These are phyloP conservation scores for Drosophila demipolita DNA, from an alignment of 2,888 invertebrate genomes.

Conservation along the genomic window DNA sequence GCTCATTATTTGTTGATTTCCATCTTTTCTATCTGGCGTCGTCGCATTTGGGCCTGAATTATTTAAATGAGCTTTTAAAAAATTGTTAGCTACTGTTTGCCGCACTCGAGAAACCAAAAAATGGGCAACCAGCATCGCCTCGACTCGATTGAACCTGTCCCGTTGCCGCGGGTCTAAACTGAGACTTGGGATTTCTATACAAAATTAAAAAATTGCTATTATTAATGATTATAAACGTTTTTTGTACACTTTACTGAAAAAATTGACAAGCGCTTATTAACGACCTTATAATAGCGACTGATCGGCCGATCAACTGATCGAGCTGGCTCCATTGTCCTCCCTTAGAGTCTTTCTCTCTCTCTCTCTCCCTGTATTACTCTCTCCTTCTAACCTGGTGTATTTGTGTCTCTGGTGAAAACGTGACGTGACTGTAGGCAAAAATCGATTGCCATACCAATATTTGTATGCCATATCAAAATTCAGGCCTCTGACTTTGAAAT, in stretches of 20 bases:
- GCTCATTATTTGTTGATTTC: constrained; percentile 47
- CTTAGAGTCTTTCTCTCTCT: constrained; percentile 2
- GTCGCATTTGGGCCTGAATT: constrained; percentile 40
- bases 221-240: constrained; percentile 81
- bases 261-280: constrained; percentile 83
- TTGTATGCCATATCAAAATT: constrained; percentile 34
- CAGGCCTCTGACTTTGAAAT: constrained; percentile 55
- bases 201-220: constrained; percentile 80
- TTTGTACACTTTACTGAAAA: constrained; percentile 73
- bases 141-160: constrained; percentile 14
- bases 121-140: constrained; percentile 12
- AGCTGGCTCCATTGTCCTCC: constrained; percentile 60
- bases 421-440: constrained; percentile 68
- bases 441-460: constrained; percentile 34
- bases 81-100: constrained; percentile 76
- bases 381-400: background rate
- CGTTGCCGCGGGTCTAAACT: constrained; percentile 17
- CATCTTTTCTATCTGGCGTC: constrained; percentile 15
- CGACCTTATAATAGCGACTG: constrained; percentile 78
- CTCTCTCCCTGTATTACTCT: background rate
- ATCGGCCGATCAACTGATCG: constrained; percentile 69
- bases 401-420: constrained; percentile 42
- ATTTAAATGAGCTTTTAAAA: constrained; percentile 76
- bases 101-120: constrained; percentile 61
- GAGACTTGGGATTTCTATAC: constrained; percentile 57